Evolutionary conservation across 2,797 vertebrate species (phyloP).

Genomic region (Myotis daubentonii): DNA sequence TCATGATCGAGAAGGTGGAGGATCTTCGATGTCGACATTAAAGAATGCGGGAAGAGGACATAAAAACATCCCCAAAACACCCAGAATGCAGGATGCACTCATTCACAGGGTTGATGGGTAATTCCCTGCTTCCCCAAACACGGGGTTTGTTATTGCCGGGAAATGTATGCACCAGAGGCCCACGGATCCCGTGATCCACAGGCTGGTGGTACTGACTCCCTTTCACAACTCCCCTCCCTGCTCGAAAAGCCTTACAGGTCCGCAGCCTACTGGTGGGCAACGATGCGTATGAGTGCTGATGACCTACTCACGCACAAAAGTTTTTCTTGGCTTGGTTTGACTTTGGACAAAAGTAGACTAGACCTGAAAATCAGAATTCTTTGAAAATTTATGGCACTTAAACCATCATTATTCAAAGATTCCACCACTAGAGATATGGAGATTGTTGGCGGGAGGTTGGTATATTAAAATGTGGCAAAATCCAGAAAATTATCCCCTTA

Average conservation of each 20-base stretch:
- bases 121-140: not conserved
- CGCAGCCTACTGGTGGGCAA: not conserved
- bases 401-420: not conserved
- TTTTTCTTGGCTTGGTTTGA: not conserved
- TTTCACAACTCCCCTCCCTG: not conserved
- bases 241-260: accelerated
- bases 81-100: conserved; percentile 2
- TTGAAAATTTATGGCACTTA: not conserved
- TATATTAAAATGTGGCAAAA: not conserved
- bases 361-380: not conserved
- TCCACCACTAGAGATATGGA: not conserved
- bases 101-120: not conserved
- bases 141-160: not conserved
- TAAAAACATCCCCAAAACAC: not conserved
- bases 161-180: not conserved
- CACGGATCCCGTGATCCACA: not conserved
- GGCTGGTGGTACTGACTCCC: not conserved
- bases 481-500: not conserved
- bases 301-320: not conserved
- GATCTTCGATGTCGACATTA: not conserved
- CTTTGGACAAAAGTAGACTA: not conserved
- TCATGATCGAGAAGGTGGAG: not conserved
- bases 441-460: not conserved
- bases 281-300: not conserved
- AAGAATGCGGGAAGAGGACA: not conserved